Base-by-base conservation (phyloP, 2,888 invertebrate genomes). In the Heteromyza rotundicornis region DNA sequence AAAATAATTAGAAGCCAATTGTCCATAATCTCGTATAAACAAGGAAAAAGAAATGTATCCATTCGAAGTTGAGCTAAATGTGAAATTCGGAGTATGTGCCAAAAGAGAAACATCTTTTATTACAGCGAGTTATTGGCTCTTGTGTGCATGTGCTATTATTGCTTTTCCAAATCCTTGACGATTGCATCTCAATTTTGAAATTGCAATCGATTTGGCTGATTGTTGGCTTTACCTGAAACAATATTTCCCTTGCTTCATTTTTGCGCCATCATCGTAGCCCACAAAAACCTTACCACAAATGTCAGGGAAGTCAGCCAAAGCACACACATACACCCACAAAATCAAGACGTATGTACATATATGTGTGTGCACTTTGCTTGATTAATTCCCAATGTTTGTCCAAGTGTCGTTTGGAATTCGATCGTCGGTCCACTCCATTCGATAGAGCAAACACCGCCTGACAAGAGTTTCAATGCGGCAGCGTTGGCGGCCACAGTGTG, bases 371-470 rank as follows among this genome's bases (percentile, higher is more conserved):
- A 76, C 74, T 74, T 76, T 74, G 69, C 76, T 74, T 74, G 76
- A 74, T 74, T 74, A 76, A 76, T 75, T 74, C 76, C 75, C 74
- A 76, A 76, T 74, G 76, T 76, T 74, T 74, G 76, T 76, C 75
- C 76, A 74, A 74, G 76, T 74, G 74, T 76, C 74, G 76, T 72
- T 75, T 3, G 40, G 19, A 14, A 17, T 19, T 20, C 14, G n/a
- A 40, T n/a, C 10, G 40, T n/a, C 40, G 5, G 40, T 40, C 40
- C 14, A 7, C 5, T 10, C 27, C 40, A 10, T 3, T n/a, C 40
- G 14, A 10, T 40, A n/a, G 40, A 7, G 16, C 40, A n/a, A 40
- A 40, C 40, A 40, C 2, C 40, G 16, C 40, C 16, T 10, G 40
- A 40, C 14, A 40, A 40, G n/a, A n/a, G 40, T n/a, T 40, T 10